Base-by-base conservation (phyloP, 2,113 vertebrate species). In the Brachyhypopomus gauderio region DNA sequence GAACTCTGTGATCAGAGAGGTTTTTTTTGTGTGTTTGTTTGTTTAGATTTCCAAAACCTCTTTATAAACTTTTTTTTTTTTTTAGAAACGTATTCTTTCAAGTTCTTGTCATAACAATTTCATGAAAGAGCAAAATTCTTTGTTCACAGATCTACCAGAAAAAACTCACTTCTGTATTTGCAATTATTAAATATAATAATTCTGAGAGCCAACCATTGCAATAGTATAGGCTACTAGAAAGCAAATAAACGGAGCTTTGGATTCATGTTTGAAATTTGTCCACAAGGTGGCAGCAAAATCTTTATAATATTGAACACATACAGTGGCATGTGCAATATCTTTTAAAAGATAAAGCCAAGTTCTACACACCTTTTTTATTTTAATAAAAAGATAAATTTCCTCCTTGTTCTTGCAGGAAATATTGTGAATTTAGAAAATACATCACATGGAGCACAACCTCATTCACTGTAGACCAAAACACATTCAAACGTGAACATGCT, bases 201-300 rank as follows among this genome's bases (percentile, higher is more conserved):
- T 52, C 2, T 52, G 8, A 14, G 45, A 52, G 45, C 45, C 9
- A 14, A 52, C 5, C 9, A 52, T 52, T 52, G 45, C 9, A 14
- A 14, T 52, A 52, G 45, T 52, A 52, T 52, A 52, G 45, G 9
- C 11, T 52, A 52, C 9, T 14, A 3, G 12, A 14, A 1, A 52
- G 45, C 6, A 11, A 11, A 14, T 52, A 52, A 52, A 41, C 23
- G 38, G 0, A 22, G 0, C 2, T 22, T 22, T 0, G 30, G 20
- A 41, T 38, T n/a, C 14, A 56, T 5, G 9, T 38, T 38, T 70
- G 17, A 1, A 70, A 41, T 70, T 20, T 12, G 22, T 5, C 71
- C 84, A 71, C 75, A 70, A 78, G 84, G 30, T 75, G 84, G 79
- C 30, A 82, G 79, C 56, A 85, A 58, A 78, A 78, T 67, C 62